Evolutionary conservation across 1,140 invertebrate genomes (phyloP), one percentile per base, ranked within the genome.

Genomic region (Cyclargus thomasi): DNA sequence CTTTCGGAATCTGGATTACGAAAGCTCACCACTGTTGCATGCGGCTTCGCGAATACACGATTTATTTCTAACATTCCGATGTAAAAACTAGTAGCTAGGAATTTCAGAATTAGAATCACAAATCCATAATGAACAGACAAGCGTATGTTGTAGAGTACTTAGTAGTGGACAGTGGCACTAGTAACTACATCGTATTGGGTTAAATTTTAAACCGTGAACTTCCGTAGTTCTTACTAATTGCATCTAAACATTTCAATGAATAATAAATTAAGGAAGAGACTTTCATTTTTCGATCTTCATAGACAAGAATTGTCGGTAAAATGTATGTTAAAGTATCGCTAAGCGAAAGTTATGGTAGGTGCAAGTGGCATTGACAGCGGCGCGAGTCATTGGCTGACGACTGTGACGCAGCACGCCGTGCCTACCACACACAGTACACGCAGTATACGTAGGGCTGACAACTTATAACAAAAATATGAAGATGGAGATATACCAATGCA

Each of bases 21-120:
- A 81, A 81, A 86, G 77, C 72, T 78, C 73, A 78, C 80, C 78
- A 79, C 78, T 81, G 77, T 74, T 86, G 79, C 76, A 74, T 81
- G 79, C 73, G 62, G 73, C 77, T 74, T 78, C 79, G 76, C 76
- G 73, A 81, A 85, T 39, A 47, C 17, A 47, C 63, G 63, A 64
- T 47, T 21, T 29, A 8, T 8, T 29, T 14, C 39, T 47, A 47
- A 64, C 35, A 64, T 64, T 64, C 39, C 35, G 36, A 21, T 64
- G 35, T 36, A 64, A 17, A 64, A 17, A 64, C 20, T 47, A 18
- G 63, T 39, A 47, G n/a, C 29, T 11, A 20, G 18, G 17, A 22
- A 20, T 59, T 55, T 59, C 20, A 20, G 11, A 59, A 20, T 20
- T 59, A 59, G 55, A 59, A 59, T 59, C 55, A 21, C 18, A 47